Percentiles rank a stretch among this genome's conserved stretches.
Evolutionary conservation across 2,888 invertebrate genomes (phyloP).

Genomic region (Drosophila barbarae): DNA sequence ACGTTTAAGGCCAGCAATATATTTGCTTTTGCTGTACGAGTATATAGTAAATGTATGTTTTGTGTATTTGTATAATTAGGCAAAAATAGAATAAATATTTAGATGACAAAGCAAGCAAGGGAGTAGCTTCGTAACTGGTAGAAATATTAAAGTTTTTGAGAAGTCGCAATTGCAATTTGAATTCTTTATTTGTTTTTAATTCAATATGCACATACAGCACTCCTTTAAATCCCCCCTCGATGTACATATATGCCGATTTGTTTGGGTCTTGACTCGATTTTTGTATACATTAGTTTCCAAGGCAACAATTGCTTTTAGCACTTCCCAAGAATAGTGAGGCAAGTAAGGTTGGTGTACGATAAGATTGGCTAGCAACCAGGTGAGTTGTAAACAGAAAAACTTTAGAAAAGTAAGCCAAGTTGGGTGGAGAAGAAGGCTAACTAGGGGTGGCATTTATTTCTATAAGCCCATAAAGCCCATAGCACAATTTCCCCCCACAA

Average conservation of each 20-base stretch:
- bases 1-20: conserved; percentile 2
- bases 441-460: too few relatives aligned
- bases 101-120: conserved; percentile 8
- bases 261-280: conserved; percentile 12
- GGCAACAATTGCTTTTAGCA: conserved; percentile 14
- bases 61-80: conserved; percentile 31
- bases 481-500: background rate
- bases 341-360: conserved; percentile 24
- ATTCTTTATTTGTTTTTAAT: conserved; percentile 20
- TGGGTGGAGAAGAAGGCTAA: background rate
- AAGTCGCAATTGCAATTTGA: conserved; percentile 24
- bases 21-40: conserved; percentile 17
- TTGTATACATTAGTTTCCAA: conserved; percentile 21
- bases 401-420: background rate
- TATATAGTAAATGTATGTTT: background rate
- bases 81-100: conserved; percentile 29
- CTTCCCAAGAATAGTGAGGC: conserved; percentile 9
- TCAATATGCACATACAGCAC: conserved; percentile 7
- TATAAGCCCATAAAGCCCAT: too few relatives aligned
- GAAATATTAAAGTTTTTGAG: conserved; percentile 8
- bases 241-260: background rate
- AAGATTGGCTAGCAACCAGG: conserved; percentile 27
- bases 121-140: conserved; percentile 7
- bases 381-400: conserved; percentile 21
- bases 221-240: background rate